Base-by-base conservation (phyloP, 2,113 vertebrate genomes). In the Verasper variegatus region DNA sequence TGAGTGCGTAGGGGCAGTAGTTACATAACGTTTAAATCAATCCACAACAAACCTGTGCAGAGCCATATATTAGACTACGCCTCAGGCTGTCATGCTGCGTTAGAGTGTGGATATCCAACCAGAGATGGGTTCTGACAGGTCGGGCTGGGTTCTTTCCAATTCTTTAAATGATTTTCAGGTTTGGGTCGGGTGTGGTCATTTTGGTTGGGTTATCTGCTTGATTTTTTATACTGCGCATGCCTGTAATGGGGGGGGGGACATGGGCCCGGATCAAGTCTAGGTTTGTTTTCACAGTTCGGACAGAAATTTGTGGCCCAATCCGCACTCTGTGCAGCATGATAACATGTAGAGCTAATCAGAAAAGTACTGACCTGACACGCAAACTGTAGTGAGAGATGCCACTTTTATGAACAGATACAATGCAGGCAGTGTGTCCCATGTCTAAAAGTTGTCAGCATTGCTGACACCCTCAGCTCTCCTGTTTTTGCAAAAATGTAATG, bases 361-460 rank as follows among this genome's bases (percentile, higher is more conserved):
- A 27, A 58, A 58, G 21, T 26, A 58, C 24, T 27, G 24, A 4
- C 55, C 5, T 24, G 24, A 26, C 15, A 18, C 13, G 18, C 5
- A 27, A 58, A 17, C 12, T 27, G 23, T 15, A 17, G 12, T 23
- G 23, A 56, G 13, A 24, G 2, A 12, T 18, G 26, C 18, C 26
- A 8, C 57, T 57, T 52, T 52, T n/a, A 52, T 59, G 15, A 58
- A 58, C 57, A 59, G 57, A 31, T 58, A 3, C 7, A 17, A 27
- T n/a, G 27, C 27, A 27, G 27, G 4, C 31, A 31, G 31, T 31
- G 31, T 31, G 31, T 31, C 31, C 31, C 31, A 7, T 31, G 9
- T 24, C 76, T 55, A 78, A 90, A 83, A 85, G 69, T 86, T 89
- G 85, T 88, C 86, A 80, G 81, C 37, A 20, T 52, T 88, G 86